Conservation (phyloP, 2,888 invertebrate genomes). For the Sphinx pinastri region DNA sequence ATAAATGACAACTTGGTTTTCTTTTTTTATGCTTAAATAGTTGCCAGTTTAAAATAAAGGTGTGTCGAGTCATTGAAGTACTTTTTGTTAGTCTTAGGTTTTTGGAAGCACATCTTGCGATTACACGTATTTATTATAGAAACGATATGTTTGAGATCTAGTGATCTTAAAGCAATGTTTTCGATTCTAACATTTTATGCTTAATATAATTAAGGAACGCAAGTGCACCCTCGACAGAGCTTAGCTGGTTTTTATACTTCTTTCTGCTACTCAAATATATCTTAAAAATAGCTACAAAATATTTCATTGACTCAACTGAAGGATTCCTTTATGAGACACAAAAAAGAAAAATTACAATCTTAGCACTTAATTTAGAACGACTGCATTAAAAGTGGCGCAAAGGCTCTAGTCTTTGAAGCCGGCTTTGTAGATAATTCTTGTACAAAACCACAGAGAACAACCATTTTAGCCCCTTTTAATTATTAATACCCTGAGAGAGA, state of each 20-base stretch:
- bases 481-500: conserved; percentile 72
- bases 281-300: background rate
- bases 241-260: too few relatives aligned
- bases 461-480: conserved; percentile 70
- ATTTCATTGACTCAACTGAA: background rate
- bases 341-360: background rate
- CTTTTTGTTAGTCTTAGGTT: too few relatives aligned
- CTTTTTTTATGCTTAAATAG: conserved; percentile 25
- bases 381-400: conserved; percentile 34
- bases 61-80: background rate
- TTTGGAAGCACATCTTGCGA: too few relatives aligned
- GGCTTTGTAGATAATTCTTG: conserved; percentile 62
- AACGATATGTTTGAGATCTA: too few relatives aligned
- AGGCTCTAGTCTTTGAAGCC: conserved; percentile 39
- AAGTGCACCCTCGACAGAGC: too few relatives aligned
- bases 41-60: conserved; percentile 29
- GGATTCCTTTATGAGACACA: background rate
- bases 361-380: conserved; percentile 27
- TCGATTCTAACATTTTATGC: too few relatives aligned
- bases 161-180: too few relatives aligned
- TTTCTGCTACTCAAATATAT: background rate
- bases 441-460: conserved; percentile 61
- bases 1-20: conserved; percentile 45
- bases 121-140: too few relatives aligned
- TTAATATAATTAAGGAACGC: too few relatives aligned